Base-by-base conservation (phyloP, 2,113 vertebrate species). In the Stomatorhinus ivindoensis region DNA sequence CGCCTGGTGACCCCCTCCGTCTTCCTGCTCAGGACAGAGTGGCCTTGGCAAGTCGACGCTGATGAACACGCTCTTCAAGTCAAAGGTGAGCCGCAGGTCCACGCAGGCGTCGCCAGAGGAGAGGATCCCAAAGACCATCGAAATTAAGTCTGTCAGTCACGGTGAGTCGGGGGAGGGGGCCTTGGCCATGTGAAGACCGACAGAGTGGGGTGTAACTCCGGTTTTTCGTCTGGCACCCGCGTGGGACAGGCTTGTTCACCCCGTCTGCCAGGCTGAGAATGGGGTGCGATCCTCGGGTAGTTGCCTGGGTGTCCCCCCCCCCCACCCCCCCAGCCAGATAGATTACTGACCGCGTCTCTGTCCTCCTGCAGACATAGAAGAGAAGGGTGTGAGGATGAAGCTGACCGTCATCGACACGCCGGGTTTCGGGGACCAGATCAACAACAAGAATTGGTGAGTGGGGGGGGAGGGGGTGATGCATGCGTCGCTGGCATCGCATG, bases 21-120 rank as follows among this genome's bases (percentile, higher is more conserved):
- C 80, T 46, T 27, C 44, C 55, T 84, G 42, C 42, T n/a, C 90
- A 99, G 98, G 98, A 92, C 98, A 99, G 95, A 99, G 98, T 0
- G 98, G 98, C 89, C 93, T 99, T 90, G 98, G 98, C n/a, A 99
- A 99, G 93, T 99, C 98, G 73, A 99, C 98, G 1, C 95, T 99
- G 93, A 97, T 99, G 97, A 99, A 99, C 95, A 99, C 98, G 0
- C 96, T 99, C 93, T 99, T 99, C 95, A 99, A 99, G 92, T 99
- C 98, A 92, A 99, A 99, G 91, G 98, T 99, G 94, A 99, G 98
- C 95, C 97, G 98, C 69, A 98, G 97, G 92, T 98, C 98, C 0
- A 96, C 96, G 88, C 96, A 96, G 93, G 95, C 97, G 0, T 44
- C 94, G 61, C 90, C 95, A 0, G 98, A 99, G 93, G 98, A 99